phyloP scores from a whole-genome alignment of 2,888 invertebrate genomes.

The Synergus laeviventris region DNA sequence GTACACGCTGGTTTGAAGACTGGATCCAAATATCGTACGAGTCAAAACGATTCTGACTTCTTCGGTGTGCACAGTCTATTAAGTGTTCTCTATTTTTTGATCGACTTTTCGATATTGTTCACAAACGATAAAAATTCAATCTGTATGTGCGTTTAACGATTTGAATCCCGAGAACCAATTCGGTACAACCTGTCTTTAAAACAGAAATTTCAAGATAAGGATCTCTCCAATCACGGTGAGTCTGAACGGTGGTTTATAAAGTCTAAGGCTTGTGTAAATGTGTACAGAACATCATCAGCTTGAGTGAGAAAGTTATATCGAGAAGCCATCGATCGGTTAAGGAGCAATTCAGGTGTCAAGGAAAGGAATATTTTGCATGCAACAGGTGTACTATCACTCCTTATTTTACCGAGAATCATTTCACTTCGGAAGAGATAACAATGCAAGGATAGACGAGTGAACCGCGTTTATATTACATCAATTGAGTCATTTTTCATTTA shows the following conservation, averaged over 20 bases:
- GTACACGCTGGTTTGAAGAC: not conserved
- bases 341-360: not conserved
- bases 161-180: not conserved
- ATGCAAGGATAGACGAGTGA: not conserved
- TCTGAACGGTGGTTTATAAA: not conserved
- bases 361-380: slow-evolving; percentile 9
- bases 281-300: not conserved
- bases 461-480: not conserved
- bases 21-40: slow-evolving; percentile 22
- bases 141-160: not conserved
- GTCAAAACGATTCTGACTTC: slow-evolving; percentile 32
- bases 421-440: not conserved
- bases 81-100: not conserved
- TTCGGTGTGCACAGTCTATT: slow-evolving; percentile 17
- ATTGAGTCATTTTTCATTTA: too few relatives aligned
- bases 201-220: not conserved
- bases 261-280: too few relatives aligned
- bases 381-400: slow-evolving; percentile 25
- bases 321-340: slow-evolving; percentile 9
- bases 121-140: not conserved
- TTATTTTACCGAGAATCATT: not conserved
- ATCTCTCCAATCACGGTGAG: not conserved
- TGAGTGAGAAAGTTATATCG: not conserved
- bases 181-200: not conserved
- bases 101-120: not conserved